These are phyloP conservation scores for Octomys mimax DNA, from an alignment of 2,797 vertebrate species.

Conservation along the genomic window DNA sequence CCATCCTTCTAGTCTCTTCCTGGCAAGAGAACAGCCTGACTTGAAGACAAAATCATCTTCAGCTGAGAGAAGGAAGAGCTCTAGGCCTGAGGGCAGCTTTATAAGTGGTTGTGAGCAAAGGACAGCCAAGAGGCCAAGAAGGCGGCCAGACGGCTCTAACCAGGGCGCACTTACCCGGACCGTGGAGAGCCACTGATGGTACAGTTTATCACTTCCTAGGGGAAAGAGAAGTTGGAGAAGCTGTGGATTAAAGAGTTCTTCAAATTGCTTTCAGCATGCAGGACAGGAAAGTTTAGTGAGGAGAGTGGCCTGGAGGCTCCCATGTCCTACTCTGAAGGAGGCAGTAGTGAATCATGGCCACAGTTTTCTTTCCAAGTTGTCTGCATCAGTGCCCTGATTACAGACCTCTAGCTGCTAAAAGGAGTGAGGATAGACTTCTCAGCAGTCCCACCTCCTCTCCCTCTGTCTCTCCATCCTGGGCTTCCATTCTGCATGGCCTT, in stretches of 20 bases:
- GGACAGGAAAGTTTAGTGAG: background rate
- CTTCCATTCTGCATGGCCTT: background rate
- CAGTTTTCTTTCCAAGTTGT: background rate
- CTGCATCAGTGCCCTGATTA: background rate
- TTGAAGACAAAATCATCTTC: constrained; percentile 55
- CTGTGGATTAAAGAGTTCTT: constrained; percentile 5
- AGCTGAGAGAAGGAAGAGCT: background rate
- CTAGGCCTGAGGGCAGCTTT: background rate
- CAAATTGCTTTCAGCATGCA: background rate
- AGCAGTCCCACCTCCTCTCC: background rate
- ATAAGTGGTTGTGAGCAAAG: background rate
- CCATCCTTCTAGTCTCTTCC: constrained; percentile 32
- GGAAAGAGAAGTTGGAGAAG: constrained; percentile 52
- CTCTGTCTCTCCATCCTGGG: background rate
- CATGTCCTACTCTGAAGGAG: background rate
- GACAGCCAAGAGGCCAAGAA: background rate
- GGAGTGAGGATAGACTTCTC: background rate
- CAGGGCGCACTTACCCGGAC: constrained; percentile 93
- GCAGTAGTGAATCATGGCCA: background rate
- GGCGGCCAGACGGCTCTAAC: background rate
- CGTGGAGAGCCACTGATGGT: constrained; percentile 98
- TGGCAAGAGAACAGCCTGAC: background rate
- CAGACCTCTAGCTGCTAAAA: background rate
- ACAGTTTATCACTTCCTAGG: constrained; percentile 96
- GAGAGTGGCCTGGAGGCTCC: background rate